A percentile compares a stretch with the other conserved stretches of the same genome.
These are phyloP conservation scores for Rallus crepitans DNA, from an alignment of 2,797 vertebrate species.

Conservation along the genomic window DNA sequence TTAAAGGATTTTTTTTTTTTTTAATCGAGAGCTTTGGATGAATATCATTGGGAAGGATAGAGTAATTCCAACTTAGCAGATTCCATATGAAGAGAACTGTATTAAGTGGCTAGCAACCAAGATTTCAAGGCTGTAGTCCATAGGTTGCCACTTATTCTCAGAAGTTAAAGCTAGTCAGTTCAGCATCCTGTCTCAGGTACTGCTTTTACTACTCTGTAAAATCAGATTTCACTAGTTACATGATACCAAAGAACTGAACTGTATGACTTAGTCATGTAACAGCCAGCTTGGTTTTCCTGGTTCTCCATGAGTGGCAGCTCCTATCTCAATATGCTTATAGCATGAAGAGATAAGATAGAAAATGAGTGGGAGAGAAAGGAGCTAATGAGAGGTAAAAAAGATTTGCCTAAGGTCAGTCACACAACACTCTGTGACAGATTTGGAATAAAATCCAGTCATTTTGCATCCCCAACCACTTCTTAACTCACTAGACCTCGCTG, in stretches of 20 bases:
- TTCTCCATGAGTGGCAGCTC: neutral
- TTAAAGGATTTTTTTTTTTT: neutral
- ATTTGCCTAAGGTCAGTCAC: neutral
- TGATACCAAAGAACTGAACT: neutral
- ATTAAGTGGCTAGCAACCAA: neutral
- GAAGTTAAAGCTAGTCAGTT: neutral
- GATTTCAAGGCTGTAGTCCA: neutral
- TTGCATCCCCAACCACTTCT: neutral
- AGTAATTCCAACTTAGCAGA: neutral
- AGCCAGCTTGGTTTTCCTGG: neutral
- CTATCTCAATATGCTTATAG: neutral
- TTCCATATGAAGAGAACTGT: neutral
- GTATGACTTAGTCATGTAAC: neutral
- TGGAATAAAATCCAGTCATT: slow-evolving; percentile 10
- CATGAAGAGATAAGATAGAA: neutral
- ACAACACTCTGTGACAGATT: neutral
- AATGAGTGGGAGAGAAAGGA: neutral
- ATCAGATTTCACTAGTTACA: neutral
- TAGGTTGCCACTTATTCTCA: neutral
- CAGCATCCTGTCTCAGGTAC: neutral
- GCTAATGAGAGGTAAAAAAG: neutral
- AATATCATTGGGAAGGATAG: neutral
- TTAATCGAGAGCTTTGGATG: neutral
- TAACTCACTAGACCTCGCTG: neutral
- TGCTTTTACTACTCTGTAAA: neutral